These are phyloP conservation scores for Pycnomerus fuliginosus DNA, from an alignment of 2,888 invertebrate genomes.

Conservation along the genomic window DNA sequence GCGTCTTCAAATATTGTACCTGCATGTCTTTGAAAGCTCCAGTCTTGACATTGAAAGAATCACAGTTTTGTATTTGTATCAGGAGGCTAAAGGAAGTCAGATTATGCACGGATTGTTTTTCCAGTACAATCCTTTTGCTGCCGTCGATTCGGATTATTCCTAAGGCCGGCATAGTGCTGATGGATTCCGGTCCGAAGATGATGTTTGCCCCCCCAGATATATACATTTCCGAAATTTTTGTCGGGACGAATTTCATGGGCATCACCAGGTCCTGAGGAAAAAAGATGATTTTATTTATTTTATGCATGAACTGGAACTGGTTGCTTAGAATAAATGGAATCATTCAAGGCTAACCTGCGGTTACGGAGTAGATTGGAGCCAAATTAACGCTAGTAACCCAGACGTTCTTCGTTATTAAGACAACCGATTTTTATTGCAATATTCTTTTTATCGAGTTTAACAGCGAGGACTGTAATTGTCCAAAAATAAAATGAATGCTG, in stretches of 20 bases:
- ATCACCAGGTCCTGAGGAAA: constrained; percentile 56
- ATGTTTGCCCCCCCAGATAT: constrained; percentile 60
- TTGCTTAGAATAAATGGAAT: no score
- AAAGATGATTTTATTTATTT: no score
- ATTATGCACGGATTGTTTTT: constrained; percentile 62
- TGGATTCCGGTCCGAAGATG: constrained; percentile 58
- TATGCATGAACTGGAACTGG: no score
- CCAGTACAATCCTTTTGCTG: constrained; percentile 57
- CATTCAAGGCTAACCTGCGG: no score
- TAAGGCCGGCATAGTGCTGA: constrained; percentile 58
- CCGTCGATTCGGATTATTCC: constrained; percentile 58
- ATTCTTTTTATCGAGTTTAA: no score
- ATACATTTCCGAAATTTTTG: constrained; percentile 59
- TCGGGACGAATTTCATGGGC: constrained; percentile 57
- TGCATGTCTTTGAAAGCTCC: constrained; percentile 63
- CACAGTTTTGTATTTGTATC: constrained; percentile 62
- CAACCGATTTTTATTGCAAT: no score
- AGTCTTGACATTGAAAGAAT: constrained; percentile 61
- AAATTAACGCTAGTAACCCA: no score
- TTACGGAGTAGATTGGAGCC: no score
- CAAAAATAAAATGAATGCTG: no score
- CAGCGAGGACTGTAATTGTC: no score
- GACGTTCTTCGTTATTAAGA: no score
- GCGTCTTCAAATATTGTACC: constrained; percentile 41
- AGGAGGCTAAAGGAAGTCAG: constrained; percentile 61